These are phyloP conservation scores for Thymelicus lineola DNA, from an alignment of 2,888 invertebrate species.

Conservation along the genomic window DNA sequence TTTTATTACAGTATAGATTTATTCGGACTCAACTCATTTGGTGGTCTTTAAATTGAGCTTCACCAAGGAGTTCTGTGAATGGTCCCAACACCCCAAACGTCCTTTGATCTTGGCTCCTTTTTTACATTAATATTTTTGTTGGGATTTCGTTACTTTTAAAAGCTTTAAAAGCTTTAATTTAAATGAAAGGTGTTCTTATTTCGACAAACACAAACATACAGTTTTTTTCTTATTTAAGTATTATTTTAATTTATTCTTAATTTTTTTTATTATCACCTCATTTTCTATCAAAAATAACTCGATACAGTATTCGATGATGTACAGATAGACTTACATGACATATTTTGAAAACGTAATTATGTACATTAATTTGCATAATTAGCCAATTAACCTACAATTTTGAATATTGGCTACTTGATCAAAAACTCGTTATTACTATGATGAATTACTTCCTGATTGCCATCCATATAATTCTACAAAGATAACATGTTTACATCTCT, in stretches of 20 bases:
- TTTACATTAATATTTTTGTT: too few relatives aligned
- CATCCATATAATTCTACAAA: conserved; percentile 14
- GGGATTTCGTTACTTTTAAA: too few relatives aligned
- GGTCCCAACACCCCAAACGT: too few relatives aligned
- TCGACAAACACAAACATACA: too few relatives aligned
- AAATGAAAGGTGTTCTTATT: too few relatives aligned
- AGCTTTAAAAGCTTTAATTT: too few relatives aligned
- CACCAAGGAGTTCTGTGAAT: too few relatives aligned
- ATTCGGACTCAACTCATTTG: too few relatives aligned
- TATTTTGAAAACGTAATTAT: conserved; percentile 24
- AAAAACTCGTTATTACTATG: conserved; percentile 18
- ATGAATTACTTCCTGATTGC: conserved; percentile 26
- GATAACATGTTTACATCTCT: not conserved
- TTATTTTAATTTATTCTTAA: too few relatives aligned
- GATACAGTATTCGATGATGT: not conserved
- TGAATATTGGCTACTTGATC: conserved; percentile 15
- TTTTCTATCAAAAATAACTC: not conserved
- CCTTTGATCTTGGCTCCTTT: too few relatives aligned
- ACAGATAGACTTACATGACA: not conserved
- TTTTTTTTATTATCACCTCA: not conserved
- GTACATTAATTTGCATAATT: conserved; percentile 30
- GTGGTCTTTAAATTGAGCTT: not conserved
- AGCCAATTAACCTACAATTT: conserved; percentile 17
- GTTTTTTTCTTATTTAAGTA: too few relatives aligned
- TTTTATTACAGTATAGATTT: too few relatives aligned